Conservation (phyloP, 2,797 vertebrate genomes). For the Varecia variegata region DNA sequence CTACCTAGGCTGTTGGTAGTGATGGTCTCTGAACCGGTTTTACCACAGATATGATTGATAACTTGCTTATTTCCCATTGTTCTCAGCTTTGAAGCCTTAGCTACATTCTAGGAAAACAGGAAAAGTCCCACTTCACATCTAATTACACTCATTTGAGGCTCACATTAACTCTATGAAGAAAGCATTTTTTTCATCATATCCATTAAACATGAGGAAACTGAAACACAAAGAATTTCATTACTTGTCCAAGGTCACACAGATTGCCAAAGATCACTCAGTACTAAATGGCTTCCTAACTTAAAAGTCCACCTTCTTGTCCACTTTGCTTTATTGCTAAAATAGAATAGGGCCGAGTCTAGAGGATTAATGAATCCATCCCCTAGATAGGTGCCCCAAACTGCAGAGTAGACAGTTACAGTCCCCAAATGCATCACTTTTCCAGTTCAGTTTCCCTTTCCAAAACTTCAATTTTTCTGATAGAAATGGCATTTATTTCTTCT, state of each 20-base stretch:
- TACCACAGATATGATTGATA: not conserved
- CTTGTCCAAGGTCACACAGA: not conserved
- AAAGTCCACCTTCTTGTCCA: not conserved
- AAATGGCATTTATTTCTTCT: not conserved
- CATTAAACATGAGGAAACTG: slow-evolving; percentile 24
- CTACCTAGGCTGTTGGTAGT: not conserved
- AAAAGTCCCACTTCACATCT: slow-evolving; percentile 18
- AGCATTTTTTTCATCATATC: not conserved
- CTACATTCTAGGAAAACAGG: slow-evolving; percentile 17
- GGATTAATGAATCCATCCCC: not conserved
- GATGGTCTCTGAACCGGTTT: not conserved
- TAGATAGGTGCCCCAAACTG: not conserved
- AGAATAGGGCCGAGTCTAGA: not conserved
- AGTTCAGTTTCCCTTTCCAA: not conserved
- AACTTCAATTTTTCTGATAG: not conserved
- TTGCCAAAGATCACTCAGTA: not conserved
- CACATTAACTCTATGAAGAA: not conserved
- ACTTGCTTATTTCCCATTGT: not conserved
- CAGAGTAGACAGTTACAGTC: not conserved
- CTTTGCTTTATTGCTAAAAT: not conserved
- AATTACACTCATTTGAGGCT: not conserved
- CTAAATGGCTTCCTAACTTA: not conserved
- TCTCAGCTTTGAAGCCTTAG: not conserved
- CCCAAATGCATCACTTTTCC: not conserved
- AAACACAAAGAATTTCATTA: not conserved